Evolutionary conservation across 30 jellyfish, hydroid and myxozoan species (phyloP).

Genomic region (Chrysaora quinquecirrha): DNA sequence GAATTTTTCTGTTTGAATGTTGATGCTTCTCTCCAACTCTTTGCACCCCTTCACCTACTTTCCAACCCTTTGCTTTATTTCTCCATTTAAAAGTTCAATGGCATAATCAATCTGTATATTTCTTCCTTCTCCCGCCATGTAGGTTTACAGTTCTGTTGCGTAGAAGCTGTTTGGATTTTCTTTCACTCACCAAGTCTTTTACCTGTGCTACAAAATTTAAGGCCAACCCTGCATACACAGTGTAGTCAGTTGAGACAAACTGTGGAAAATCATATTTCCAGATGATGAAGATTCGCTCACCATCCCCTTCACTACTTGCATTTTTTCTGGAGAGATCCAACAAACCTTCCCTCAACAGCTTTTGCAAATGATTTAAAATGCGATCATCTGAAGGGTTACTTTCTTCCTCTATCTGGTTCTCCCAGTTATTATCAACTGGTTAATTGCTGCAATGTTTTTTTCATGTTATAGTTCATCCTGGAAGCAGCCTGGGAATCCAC

Average conservation of each 20-base stretch:
- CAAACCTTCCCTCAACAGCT: not conserved
- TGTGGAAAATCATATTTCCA: not conserved
- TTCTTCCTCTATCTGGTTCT: not conserved
- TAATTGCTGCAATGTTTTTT: not conserved
- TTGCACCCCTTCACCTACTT: not conserved
- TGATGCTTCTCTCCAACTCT: not conserved
- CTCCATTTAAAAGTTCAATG: not conserved
- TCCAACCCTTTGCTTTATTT: not conserved
- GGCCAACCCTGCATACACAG: constrained; percentile 11
- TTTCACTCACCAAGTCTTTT: not conserved
- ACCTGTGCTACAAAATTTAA: not conserved
- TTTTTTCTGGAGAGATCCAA: not conserved
- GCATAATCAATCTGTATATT: not conserved
- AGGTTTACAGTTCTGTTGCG: constrained; percentile 6
- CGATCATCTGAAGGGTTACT: not conserved
- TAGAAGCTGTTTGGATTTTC: constrained; percentile 1
- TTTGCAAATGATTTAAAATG: not conserved
- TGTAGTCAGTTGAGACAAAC: constrained; percentile 9
- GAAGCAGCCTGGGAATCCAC: not conserved
- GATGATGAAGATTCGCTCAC: not conserved
- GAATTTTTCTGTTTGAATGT: not conserved
- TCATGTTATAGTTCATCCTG: not conserved
- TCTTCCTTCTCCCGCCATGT: not conserved
- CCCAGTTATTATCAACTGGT: not conserved
- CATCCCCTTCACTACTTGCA: constrained; percentile 23